Conservation (phyloP, 2,888 invertebrate species). For the Drosophila birchii region DNA sequence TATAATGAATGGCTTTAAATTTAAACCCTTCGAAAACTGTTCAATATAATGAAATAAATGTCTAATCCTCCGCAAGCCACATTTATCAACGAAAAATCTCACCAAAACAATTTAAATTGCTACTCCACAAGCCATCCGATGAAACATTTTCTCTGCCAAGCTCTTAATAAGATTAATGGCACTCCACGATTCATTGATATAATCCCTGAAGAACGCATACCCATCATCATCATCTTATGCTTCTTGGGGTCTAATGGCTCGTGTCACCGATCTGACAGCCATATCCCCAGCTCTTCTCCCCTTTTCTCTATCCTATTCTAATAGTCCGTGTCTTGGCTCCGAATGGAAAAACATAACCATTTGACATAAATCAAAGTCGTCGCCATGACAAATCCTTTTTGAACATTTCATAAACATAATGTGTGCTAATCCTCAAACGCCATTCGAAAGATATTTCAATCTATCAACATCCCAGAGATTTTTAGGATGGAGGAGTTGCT, state of each 20-base stretch:
- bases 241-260: constrained; percentile 43
- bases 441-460: constrained; percentile 55
- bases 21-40: background rate
- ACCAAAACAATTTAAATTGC: constrained; percentile 43
- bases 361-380: constrained; percentile 54
- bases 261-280: constrained; percentile 45
- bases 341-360: constrained; percentile 21
- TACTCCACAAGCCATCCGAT: constrained; percentile 4
- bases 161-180: constrained; percentile 46
- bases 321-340: constrained; percentile 53
- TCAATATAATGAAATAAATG: constrained; percentile 5
- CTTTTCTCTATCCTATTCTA: constrained; percentile 33
- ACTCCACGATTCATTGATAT: constrained; percentile 33
- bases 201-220: constrained; percentile 19
- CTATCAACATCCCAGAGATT: constrained; percentile 20
- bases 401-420: constrained; percentile 69
- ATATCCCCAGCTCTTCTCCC: background rate
- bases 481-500: constrained; percentile 13
- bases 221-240: constrained; percentile 25
- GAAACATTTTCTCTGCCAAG: constrained; percentile 9
- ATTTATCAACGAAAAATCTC: constrained; percentile 23
- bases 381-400: constrained; percentile 60
- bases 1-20: background rate
- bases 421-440: constrained; percentile 58
- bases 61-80: constrained; percentile 13